phyloP scores from a whole-genome alignment of 37 sponge, comb jelly and placozoan genomes.

The Haliclona indistincta region DNA sequence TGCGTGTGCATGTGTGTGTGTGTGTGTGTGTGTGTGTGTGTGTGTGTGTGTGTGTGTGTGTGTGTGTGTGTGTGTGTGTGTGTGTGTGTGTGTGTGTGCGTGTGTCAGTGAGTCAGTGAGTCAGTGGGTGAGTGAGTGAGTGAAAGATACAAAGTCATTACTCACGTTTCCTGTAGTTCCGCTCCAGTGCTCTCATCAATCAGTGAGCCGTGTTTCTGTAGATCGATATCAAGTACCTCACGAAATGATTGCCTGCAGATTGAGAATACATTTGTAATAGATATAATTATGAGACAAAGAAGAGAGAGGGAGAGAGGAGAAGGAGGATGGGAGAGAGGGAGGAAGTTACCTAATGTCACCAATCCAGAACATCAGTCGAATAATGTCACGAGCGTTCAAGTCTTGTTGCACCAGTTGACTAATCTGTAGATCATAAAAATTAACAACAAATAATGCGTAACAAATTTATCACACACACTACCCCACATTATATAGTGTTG shows the following conservation, averaged over 20 bases:
- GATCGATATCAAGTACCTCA: conserved; percentile 39
- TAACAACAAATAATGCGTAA: background rate
- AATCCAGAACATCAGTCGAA: conserved; percentile 64
- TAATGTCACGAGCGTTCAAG: conserved; percentile 59
- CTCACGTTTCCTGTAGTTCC: conserved; percentile 57
- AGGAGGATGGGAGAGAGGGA: too few species aligned
- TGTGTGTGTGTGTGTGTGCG: too few species aligned
- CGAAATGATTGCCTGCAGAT: conserved; percentile 48
- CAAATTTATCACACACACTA: too few species aligned
- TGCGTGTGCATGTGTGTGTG: too few species aligned
- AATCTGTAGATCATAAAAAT: conserved; percentile 30
- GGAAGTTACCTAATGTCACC: conserved; percentile 53
- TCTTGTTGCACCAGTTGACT: conserved; percentile 35
- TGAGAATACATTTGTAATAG: background rate
- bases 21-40: too few species aligned
- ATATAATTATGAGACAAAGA: conserved; percentile 2
- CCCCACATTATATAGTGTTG: too few species aligned
- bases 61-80: too few species aligned
- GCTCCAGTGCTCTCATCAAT: conserved; percentile 48
- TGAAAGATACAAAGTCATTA: background rate
- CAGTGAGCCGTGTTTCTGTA: conserved; percentile 48
- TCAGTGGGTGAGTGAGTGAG: background rate
- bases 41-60: too few species aligned
- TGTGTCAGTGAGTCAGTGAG: too few species aligned
- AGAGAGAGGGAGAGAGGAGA: too few species aligned